Base-by-base conservation (phyloP, 2,888 invertebrate genomes). In the Synergus laeviventris region DNA sequence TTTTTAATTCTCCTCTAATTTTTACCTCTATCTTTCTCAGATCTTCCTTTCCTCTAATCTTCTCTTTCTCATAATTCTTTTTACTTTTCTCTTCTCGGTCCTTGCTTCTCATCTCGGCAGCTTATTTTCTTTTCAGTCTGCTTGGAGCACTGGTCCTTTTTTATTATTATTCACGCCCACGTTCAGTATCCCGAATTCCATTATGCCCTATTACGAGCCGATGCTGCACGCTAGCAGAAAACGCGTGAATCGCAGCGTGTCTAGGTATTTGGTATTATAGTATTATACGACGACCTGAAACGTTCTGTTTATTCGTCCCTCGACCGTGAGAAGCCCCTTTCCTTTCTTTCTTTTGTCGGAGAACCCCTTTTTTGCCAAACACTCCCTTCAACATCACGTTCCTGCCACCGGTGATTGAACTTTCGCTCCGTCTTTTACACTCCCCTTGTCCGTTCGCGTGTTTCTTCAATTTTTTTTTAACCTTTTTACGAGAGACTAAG, bases 361-460 rank as follows among this genome's bases (percentile, higher is more conserved):
- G 42, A 45, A 66, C 42, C 59, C 12, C 39, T 56, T 62, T 73
- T 42, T 66, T 39, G 76, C 73, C 59, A 36, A 18, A 49, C 75
- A 61, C 76, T 76, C 59, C 75, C 78, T 81, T 81, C 78, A 78
- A 76, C 76, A 78, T 79, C 75, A 78, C 79, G 78, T 78, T 79
- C 74, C 70, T 70, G 77, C 79, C 78, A 54, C 60, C 74, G 86
- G 87, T 89, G 91, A 91, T 90, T 89, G 91, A 91, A 92, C 91
- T 91, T 91, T 91, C 91, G 38, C 64, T 75, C 49, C 76, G 74
- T 80, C 74, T 76, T 73, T 77, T 59, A 59, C 14, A 59, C 82
- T 89, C 79, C 74, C 78, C 76, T 81, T 78, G 5, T 83, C 84
- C 74, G 79, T 82, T 88, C 86, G 83, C 85, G 84, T 85, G 85